Conservation (phyloP, 1,140 invertebrate genomes). For the Drosophila asahinai region DNA sequence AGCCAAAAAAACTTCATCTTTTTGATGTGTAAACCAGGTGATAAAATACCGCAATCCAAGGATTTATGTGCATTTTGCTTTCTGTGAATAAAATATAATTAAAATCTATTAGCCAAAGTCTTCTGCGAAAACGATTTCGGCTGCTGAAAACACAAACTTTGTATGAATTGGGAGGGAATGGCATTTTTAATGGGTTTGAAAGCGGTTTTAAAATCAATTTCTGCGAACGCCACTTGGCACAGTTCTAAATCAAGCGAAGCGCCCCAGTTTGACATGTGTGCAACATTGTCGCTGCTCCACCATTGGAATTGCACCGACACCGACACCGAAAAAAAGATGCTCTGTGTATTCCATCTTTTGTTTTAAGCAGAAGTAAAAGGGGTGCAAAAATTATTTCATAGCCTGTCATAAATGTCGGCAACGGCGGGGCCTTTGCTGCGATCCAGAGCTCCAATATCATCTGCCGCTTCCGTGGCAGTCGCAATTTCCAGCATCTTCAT, state of each 20-base stretch:
- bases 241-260: constrained; percentile 80
- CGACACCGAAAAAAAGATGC: constrained; percentile 10
- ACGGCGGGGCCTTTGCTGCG: constrained; percentile 53
- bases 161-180: constrained; percentile 16
- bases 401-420: constrained; percentile 81
- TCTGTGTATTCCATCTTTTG: constrained; percentile 42
- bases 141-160: constrained; percentile 23
- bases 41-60: neutral
- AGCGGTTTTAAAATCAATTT: constrained; percentile 82
- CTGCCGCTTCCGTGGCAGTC: constrained; percentile 29
- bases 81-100: constrained; percentile 25
- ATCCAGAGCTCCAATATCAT: constrained; percentile 37
- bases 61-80: constrained; percentile 8
- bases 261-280: constrained; percentile 80
- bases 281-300: constrained; percentile 63
- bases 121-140: constrained; percentile 31
- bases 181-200: constrained; percentile 72
- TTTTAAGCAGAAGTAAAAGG: constrained; percentile 44
- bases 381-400: constrained; percentile 67
- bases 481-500: constrained; percentile 81
- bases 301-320: constrained; percentile 18
- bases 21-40: neutral
- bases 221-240: constrained; percentile 79
- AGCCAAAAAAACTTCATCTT: neutral
- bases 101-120: constrained; percentile 47